Conservation (phyloP, 2,113 vertebrate species). For the Neopipo cinnamomea region DNA sequence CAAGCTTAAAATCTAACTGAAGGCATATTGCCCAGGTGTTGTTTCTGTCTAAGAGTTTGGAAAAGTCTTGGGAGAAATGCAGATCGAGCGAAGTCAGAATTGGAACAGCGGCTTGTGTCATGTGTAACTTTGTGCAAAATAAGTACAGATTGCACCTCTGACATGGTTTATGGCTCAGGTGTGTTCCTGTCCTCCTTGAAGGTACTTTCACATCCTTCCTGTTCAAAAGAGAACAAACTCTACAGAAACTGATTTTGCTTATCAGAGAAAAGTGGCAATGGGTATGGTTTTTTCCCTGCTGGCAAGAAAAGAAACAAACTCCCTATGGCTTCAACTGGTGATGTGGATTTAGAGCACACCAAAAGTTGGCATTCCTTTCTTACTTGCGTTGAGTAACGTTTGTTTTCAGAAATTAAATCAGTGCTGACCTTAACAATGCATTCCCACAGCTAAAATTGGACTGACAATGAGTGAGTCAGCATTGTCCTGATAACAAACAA, state of each 20-base stretch:
- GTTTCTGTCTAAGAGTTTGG: not conserved
- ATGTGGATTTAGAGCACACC: not conserved
- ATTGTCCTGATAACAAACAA: not conserved
- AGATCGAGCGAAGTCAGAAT: not conserved
- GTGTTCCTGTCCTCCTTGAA: not conserved
- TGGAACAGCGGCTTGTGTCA: not conserved
- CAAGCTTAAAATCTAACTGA: not conserved
- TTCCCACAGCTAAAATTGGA: not conserved
- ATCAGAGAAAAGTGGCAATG: rapidly evolving
- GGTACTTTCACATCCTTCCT: not conserved
- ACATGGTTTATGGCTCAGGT: not conserved
- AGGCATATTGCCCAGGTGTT: not conserved
- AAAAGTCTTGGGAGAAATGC: not conserved
- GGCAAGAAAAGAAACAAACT: not conserved
- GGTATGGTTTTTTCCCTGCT: not conserved
- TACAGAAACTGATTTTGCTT: not conserved
- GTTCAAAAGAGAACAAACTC: not conserved
- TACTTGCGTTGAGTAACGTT: not conserved
- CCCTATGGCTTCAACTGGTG: not conserved
- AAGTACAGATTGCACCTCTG: not conserved
- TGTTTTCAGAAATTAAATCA: not conserved
- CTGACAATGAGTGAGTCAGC: not conserved
- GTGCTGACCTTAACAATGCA: not conserved
- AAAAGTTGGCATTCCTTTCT: not conserved
- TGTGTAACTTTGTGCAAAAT: not conserved